Base-by-base conservation (phyloP, 2,113 vertebrate genomes). In the Mustela lutreola region DNA sequence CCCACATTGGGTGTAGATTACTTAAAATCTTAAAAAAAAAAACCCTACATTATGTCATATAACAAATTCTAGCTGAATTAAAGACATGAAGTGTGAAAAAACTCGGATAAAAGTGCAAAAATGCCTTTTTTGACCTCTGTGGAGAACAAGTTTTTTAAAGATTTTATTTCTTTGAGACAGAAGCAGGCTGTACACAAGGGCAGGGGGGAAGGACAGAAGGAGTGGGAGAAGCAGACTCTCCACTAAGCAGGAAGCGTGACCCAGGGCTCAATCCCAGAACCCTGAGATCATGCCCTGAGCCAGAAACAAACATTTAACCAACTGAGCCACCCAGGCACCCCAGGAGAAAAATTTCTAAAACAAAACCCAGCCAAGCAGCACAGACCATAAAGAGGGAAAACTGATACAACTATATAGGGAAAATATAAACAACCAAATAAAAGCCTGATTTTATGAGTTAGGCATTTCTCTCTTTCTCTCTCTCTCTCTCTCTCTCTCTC, bases 361-460 rank as follows among this genome's bases (percentile, higher is more conserved):
- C 16, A 93, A 93, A 82, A 86, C n/a, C 71, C n/a, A 93, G 62
- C 71, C n/a, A 93, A 84, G 63, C 62, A 78, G 12, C 39, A 22
- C 42, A 76, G 42, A 63, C 60, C 26, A 33, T 78, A 56, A 67
- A 76, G 58, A 36, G 58, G 15, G 26, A 42, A 86, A 82, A 58
- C 36, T 86, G 33, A 14, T 86, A 67, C 19, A 86, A 26, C 62
- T 78, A 45, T 42, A 42, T 78, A 86, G 58, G 58, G 60, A 53
- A 33, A 76, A 78, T 65, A 86, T 31, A 81, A 80, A 65, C 18
- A 85, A 53, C 42, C 56, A 76, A 85, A 28, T 53, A 53, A 53
- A 16, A 63, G 22, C n/a, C 42, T 53, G 53, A 76, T 78, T 78
- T 86, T 93, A 56, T 85, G 58, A 93, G 26, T 76, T 76, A 53